Conservation (phyloP, 1,140 invertebrate species). For the Aphidius ervi region DNA sequence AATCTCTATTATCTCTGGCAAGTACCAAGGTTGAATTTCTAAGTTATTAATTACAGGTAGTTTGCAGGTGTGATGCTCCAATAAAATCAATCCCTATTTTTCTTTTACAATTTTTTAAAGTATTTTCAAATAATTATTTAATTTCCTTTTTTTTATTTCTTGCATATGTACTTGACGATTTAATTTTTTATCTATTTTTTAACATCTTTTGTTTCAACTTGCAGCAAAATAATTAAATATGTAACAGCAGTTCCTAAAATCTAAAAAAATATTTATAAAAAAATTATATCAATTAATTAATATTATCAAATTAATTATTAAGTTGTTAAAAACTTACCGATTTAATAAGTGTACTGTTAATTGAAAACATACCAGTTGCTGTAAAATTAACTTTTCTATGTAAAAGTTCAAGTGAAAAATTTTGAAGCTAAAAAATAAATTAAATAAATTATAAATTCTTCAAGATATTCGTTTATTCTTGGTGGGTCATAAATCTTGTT, state of each 20-base stretch:
- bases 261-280: background rate
- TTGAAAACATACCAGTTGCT: slow-evolving; percentile 56
- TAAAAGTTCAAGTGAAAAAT: slow-evolving; percentile 57
- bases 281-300: background rate
- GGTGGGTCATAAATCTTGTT: too few species aligned
- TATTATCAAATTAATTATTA: background rate
- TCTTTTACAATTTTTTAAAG: too few species aligned
- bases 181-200: too few species aligned
- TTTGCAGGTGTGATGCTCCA: too few species aligned
- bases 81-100: too few species aligned
- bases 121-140: too few species aligned
- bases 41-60: background rate
- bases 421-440: slow-evolving; percentile 44
- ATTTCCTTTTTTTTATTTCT: too few species aligned
- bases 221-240: slow-evolving; percentile 10
- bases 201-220: slow-evolving; percentile 1
- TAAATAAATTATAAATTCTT: background rate
- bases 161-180: background rate
- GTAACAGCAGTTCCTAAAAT: slow-evolving; percentile 7
- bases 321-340: slow-evolving; percentile 42
- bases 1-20: too few species aligned
- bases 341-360: slow-evolving; percentile 57
- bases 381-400: slow-evolving; percentile 55
- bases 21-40: too few species aligned
- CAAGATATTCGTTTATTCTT: background rate